phyloP scores from a whole-genome alignment of 2,113 vertebrate species.

The Sinosuthora webbiana region DNA sequence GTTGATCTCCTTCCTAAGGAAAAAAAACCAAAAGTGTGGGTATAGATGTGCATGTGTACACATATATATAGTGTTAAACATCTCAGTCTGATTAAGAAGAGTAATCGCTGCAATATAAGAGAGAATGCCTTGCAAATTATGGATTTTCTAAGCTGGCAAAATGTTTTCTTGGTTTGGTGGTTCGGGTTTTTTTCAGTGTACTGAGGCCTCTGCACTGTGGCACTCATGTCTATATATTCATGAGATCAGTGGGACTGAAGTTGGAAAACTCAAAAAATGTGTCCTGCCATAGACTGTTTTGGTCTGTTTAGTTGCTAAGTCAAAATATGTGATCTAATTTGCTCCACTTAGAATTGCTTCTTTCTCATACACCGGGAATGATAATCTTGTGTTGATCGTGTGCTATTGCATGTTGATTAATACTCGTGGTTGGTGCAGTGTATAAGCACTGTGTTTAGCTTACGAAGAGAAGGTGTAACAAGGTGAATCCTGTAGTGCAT shows the following conservation, averaged over 20 bases:
- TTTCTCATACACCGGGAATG: neutral
- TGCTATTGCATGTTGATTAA: neutral
- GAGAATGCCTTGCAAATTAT: neutral
- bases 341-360: neutral
- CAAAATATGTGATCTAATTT: neutral
- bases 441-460: neutral
- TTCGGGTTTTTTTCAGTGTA: neutral
- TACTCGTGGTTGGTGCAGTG: neutral
- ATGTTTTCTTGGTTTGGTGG: neutral
- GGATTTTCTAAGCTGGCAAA: neutral
- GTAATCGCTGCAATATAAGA: neutral
- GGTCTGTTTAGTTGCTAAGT: neutral
- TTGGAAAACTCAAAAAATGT: neutral
- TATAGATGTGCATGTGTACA: accelerated
- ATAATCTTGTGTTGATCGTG: neutral
- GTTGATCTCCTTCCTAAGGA: neutral
- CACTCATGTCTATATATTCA: neutral
- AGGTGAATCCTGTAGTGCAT: neutral
- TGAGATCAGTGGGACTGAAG: neutral
- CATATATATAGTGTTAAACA: accelerated
- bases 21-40: neutral
- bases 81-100: neutral
- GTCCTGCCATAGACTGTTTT: neutral
- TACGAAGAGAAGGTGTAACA: neutral
- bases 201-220: neutral